Evolutionary conservation across 2,113 vertebrate genomes (phyloP), one percentile per base, ranked within the genome.

Genomic region (Rynchops niger): DNA sequence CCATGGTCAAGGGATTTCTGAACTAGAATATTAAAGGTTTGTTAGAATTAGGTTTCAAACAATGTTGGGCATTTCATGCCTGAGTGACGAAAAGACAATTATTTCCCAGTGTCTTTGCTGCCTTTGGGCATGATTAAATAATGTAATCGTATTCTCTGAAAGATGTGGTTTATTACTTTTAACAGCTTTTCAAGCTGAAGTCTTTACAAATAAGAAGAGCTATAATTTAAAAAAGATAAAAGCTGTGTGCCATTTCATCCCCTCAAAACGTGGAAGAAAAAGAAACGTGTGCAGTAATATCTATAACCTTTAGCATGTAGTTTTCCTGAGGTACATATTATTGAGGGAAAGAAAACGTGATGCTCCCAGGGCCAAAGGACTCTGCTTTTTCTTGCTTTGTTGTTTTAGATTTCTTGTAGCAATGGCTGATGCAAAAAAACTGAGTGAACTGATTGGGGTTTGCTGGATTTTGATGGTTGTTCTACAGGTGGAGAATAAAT

Each of bases 111-210:
- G 74, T 94, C 85, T 91, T 93, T 96, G 56, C 90, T 95, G 86
- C 97, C 96, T 97, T 84, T 90, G 82, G 95, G 91, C 93, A 95
- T 93, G 96, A 98, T 96, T 97, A 97, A 97, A 97, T 98, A 95
- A 98, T 93, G 66, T 86, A 96, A 93, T 62, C 94, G 83, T 93
- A 88, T 94, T 97, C 86, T 86, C 71, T 86, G 87, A 97, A 96
- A 92, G 78, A 98, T 90, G 83, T 11, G 42, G 82, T 94, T 97
- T 97, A 94, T 97, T 98, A 80, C 91, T 97, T 97, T 96, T 87
- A 94, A 84, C 90, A 95, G 95, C 94, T 97, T 97, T 95, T 97
- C 95, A 97, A 96, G 85, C 73, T 93, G 90, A 97, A 96, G 59
- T 90, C 82, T 95, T 93, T 90, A 90, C 95, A 97, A 95, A 86